Evolutionary conservation across 1,140 invertebrate genomes (phyloP), one percentile per base, ranked within the genome.

Genomic region (Drosophila obscura): DNA sequence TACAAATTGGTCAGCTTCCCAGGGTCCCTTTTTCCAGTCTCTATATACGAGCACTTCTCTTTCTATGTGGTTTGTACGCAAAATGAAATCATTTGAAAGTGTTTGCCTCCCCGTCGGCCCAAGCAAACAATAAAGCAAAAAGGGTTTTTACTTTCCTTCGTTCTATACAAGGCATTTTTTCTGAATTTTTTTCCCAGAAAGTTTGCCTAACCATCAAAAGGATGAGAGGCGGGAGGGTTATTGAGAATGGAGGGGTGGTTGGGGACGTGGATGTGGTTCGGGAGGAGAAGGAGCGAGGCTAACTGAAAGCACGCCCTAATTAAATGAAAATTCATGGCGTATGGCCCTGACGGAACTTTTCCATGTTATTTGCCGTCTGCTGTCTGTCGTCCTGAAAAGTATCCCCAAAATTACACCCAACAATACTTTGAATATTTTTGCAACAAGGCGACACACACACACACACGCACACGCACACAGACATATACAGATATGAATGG

Each of bases 241-340:
- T 35, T 35, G 31, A 56, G 4, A 24, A 55, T 11, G 6, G 22
- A 35, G 15, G 39, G 22, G 9, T 41, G 44, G 41, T n/a, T 15
- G 55, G 22, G 55, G 45, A 8, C 19, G 48, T 9, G 22, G 49
- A 56, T 53, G 52, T 39, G 64, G 43, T 41, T 26, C 9, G 6
- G 31, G 11, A 22, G 44, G 35, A 45, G 15, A 60, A 35, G 39
- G 8, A 8, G 35, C 28, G 68, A 57, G 66, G 31, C 8, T 1
- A 35, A 35, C 31, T 35, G 35, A 39, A 66, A 60, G 53, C 67
- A 58, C 75, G 73, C 71, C 79, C 83, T 87, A 87, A 87, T 87
- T 87, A 87, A 87, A 87, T 87, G 83, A 87, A 87, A 87, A 87
- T 88, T 87, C 83, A 87, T 87, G 79, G 83, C 83, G 79, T 83